Conservation (phyloP, 2,888 invertebrate species). For the Melanchra persicariae region DNA sequence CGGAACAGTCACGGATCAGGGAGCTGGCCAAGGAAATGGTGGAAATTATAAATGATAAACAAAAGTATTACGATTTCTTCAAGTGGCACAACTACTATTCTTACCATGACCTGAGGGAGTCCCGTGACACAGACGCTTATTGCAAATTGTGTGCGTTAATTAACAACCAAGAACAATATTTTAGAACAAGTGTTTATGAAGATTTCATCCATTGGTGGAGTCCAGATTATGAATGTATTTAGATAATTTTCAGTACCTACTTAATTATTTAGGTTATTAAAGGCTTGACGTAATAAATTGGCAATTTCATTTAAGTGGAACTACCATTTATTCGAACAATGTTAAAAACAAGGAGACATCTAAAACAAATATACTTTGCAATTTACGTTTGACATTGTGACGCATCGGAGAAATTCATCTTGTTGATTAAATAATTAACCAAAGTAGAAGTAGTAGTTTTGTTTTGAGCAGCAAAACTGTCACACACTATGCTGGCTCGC, state of each 20-base stretch:
- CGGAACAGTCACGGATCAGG: conserved; percentile 32
- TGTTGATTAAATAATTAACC: too few relatives aligned
- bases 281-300: background rate
- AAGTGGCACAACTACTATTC: conserved; percentile 75
- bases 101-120: conserved; percentile 62
- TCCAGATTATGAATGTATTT: conserved; percentile 33
- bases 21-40: conserved; percentile 66
- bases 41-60: conserved; percentile 64
- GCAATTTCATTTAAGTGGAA: background rate
- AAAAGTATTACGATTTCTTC: conserved; percentile 69
- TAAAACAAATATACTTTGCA: too few relatives aligned
- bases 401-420: too few relatives aligned
- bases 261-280: background rate
- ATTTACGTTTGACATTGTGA: too few relatives aligned
- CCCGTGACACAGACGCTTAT: conserved; percentile 58
- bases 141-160: conserved; percentile 63
- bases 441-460: too few relatives aligned
- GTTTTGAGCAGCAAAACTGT: too few relatives aligned
- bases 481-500: too few relatives aligned
- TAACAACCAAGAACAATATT: conserved; percentile 30
- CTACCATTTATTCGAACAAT: background rate
- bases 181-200: conserved; percentile 37
- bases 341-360: background rate
- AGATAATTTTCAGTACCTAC: background rate
- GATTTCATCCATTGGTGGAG: conserved; percentile 68